Evolutionary conservation across 2,888 invertebrate genomes (phyloP).

Genomic region (Patella caerulea): DNA sequence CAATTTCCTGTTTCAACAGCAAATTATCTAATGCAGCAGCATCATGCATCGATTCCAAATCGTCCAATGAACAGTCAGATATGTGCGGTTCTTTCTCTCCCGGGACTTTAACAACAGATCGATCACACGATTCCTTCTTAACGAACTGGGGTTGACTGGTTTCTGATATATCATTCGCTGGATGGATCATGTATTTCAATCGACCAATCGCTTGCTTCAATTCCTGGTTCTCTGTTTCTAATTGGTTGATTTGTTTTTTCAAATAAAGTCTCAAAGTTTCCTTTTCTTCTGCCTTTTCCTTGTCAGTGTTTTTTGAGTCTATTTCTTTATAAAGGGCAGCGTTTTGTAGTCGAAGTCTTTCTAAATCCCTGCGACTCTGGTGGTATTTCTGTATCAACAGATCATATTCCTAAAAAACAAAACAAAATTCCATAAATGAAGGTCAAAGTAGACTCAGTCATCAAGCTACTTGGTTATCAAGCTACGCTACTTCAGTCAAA

Average conservation of each 20-base stretch:
- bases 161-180: not conserved
- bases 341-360: not conserved
- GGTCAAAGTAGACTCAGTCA: too few relatives aligned
- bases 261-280: not conserved
- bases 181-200: slow-evolving; percentile 6
- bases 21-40: not conserved
- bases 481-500: too few relatives aligned
- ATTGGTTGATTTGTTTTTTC: slow-evolving; percentile 17
- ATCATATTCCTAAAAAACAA: too few relatives aligned
- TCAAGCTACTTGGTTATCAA: too few relatives aligned
- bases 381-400: not conserved
- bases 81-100: not conserved
- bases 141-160: not conserved
- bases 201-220: slow-evolving; percentile 15
- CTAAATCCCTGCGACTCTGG: not conserved
- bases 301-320: not conserved
- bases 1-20: slow-evolving; percentile 20
- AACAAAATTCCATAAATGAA: too few relatives aligned
- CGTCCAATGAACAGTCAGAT: not conserved
- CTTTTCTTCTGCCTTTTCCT: not conserved
- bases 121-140: slow-evolving; percentile 11
- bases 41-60: not conserved
- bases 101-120: not conserved
- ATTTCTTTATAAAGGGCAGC: not conserved
- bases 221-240: slow-evolving; percentile 19